These are phyloP conservation scores for Aphodius granarius DNA, from an alignment of 2,888 invertebrate genomes.

Conservation along the genomic window DNA sequence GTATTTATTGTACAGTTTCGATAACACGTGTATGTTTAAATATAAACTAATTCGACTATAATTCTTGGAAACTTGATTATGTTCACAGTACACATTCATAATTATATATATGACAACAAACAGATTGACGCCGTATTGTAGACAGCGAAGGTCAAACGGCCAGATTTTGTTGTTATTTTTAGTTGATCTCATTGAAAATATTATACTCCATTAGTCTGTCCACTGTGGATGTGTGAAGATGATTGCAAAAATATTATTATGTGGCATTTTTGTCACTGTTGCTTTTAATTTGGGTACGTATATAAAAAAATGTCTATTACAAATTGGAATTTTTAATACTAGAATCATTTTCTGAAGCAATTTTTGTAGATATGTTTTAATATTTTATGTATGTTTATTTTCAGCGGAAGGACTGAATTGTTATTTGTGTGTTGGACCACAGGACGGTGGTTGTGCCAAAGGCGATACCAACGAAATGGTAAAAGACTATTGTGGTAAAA, in stretches of 20 bases:
- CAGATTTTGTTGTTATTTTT: not conserved
- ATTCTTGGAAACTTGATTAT: not conserved
- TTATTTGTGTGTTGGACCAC: conserved; percentile 8
- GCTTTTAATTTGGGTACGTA: not conserved
- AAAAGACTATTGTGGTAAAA: not conserved
- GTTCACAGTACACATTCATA: too few relatives aligned
- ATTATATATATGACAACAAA: not conserved
- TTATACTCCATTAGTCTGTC: not conserved
- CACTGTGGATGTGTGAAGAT: not conserved
- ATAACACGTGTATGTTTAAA: not conserved
- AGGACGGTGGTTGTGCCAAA: not conserved
- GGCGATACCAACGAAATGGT: not conserved
- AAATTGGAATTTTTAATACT: too few relatives aligned
- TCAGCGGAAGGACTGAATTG: not conserved
- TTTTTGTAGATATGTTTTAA: not conserved
- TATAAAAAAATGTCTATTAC: too few relatives aligned
- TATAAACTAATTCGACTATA: not conserved
- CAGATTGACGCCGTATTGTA: not conserved
- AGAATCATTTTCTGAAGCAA: too few relatives aligned
- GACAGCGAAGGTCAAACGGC: not conserved
- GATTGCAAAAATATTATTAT: not conserved
- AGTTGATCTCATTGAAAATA: too few relatives aligned
- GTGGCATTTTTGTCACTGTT: not conserved
- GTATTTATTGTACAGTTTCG: not conserved
- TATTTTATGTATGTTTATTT: not conserved